A percentile compares a stretch with the other conserved stretches of the same genome.
phyloP scores from a whole-genome alignment of 2,113 vertebrate species.

The Trematomus loennbergii region DNA sequence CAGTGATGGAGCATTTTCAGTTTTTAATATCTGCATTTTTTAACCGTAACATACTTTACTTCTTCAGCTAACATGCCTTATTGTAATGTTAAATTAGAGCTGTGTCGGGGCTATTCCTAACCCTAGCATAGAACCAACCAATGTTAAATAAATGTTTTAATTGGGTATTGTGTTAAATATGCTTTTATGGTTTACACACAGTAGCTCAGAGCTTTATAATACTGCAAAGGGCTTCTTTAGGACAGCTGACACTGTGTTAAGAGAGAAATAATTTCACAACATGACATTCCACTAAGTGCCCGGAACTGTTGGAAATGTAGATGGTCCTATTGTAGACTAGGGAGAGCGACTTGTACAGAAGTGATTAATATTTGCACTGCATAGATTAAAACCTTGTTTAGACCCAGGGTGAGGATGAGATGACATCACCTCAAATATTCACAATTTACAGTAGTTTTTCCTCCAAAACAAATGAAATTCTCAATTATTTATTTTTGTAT shows the following conservation, averaged over 20 bases:
- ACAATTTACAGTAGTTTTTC: conserved; percentile 17
- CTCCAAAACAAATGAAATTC: conserved; percentile 44
- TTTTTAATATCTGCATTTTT: conserved; percentile 52
- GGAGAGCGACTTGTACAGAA: conserved; percentile 64
- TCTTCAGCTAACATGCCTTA: conserved; percentile 34
- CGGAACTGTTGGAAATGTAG: conserved; percentile 23
- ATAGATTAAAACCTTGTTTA: conserved; percentile 37
- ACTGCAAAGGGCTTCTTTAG: conserved; percentile 29
- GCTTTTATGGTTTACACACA: conserved; percentile 38
- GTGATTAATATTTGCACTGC: conserved; percentile 69
- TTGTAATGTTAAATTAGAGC: conserved; percentile 21
- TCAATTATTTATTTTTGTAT: conserved; percentile 80
- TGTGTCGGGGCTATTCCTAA: conserved; percentile 6
- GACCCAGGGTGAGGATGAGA: conserved; percentile 15
- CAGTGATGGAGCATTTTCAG: conserved; percentile 10
- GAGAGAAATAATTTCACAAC: background rate
- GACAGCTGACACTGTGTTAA: conserved; percentile 20
- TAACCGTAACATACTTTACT: conserved; percentile 43
- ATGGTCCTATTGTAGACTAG: conserved; percentile 27
- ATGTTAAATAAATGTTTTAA: conserved; percentile 7
- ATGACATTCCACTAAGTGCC: conserved; percentile 70
- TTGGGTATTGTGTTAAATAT: conserved; percentile 20
- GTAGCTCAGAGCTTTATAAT: conserved; percentile 24
- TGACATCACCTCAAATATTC: conserved; percentile 30
- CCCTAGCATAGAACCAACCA: conserved; percentile 11